phyloP scores from a whole-genome alignment of 2,113 vertebrate species.

The Pelvicachromis taeniatus region DNA sequence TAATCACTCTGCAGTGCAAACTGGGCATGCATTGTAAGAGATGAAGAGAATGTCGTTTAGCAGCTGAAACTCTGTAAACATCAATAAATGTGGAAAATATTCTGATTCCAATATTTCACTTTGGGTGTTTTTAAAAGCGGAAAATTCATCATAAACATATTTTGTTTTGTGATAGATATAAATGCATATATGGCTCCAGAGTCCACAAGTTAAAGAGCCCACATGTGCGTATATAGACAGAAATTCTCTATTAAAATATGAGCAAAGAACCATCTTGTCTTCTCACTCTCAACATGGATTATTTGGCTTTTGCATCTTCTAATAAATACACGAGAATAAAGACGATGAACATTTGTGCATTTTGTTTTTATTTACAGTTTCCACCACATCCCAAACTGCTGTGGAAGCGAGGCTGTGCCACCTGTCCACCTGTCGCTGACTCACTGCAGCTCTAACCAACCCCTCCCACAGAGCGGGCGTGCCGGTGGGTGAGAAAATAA shows the following conservation, averaged over 20 bases:
- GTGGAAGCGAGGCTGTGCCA: not conserved
- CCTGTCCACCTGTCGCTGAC: constrained; percentile 58
- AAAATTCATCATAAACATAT: not conserved
- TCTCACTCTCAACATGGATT: not conserved
- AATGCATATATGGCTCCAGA: not conserved
- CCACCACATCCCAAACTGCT: not conserved
- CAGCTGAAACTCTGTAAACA: not conserved
- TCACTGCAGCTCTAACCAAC: constrained; percentile 15
- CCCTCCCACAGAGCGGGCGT: constrained; percentile 47
- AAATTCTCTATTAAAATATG: not conserved
- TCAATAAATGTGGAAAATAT: not conserved
- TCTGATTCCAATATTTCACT: not conserved
- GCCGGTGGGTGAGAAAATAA: constrained; percentile 70
- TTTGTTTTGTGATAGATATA: too few species aligned
- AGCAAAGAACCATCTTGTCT: not conserved
- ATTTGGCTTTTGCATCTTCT: not conserved
- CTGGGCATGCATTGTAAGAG: not conserved
- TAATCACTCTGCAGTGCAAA: not conserved
- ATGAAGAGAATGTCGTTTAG: not conserved
- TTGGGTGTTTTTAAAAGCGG: not conserved
- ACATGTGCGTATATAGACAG: not conserved
- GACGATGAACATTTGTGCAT: not conserved
- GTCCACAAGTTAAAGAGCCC: not conserved
- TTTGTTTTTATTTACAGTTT: not conserved
- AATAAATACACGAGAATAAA: not conserved